Percentiles rank a stretch among this genome's conserved stretches.
Evolutionary conservation across 2,113 vertebrate species (phyloP).

Genomic region (Sminthopsis crassicaudata): DNA sequence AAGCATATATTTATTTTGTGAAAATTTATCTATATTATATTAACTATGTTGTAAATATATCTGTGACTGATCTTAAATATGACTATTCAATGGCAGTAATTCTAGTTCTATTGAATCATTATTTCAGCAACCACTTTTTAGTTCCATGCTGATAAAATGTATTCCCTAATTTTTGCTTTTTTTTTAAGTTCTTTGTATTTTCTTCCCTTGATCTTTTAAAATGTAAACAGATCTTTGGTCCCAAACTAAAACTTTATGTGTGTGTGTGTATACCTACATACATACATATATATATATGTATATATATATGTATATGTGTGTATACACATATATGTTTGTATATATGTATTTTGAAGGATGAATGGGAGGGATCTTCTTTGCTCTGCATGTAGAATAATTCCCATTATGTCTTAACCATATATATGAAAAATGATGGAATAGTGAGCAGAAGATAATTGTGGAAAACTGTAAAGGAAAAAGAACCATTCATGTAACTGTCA

Average conservation of each 20-base stretch:
- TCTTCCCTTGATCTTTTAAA: not conserved
- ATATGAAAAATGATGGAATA: not conserved
- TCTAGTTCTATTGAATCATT: not conserved
- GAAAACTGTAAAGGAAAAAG: not conserved
- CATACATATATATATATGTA: not conserved
- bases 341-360: not conserved
- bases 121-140: not conserved
- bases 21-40: not conserved
- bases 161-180: not conserved
- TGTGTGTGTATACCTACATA: not conserved
- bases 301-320: not conserved
- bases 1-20: not conserved
- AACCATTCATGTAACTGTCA: not conserved
- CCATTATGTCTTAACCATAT: not conserved
- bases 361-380: not conserved
- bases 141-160: not conserved
- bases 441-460: not conserved
- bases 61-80: fast-evolving
- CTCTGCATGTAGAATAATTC: not conserved
- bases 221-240: not conserved
- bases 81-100: not conserved
- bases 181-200: not conserved
- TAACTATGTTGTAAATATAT: not conserved
- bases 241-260: not conserved
- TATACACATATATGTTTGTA: not conserved